Base-by-base conservation (phyloP, 2,113 vertebrate genomes). In the Carlito syrichta region DNA sequence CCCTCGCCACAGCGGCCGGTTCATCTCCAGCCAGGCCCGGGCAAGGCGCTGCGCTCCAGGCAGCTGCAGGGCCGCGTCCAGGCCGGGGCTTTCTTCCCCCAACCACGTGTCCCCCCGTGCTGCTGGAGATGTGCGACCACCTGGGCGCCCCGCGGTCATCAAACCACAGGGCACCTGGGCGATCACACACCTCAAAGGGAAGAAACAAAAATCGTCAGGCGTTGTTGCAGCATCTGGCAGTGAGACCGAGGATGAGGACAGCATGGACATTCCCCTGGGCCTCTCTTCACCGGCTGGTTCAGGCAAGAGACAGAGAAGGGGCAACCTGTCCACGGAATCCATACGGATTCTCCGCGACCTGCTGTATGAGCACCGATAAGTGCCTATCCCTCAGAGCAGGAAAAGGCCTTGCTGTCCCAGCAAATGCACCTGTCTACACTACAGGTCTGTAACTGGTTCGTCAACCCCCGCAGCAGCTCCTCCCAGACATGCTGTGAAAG, bases 331-430 rank as follows among this genome's bases (percentile, higher is more conserved):
- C 88, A 99, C 99, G 97, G 99, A 99, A 91, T 99, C 99, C 0
- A 99, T 99, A 76, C 99, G 99, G 98, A 99, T 99, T 98, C 99
- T 99, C 93, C 99, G 99, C 30, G 99, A 99, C 97, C 99, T 99
- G 99, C 98, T 99, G 27, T 99, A 99, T 43, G 99, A 99, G 94
- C 99, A 99, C 96, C 99, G 99, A 23, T 99, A 99, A 99, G 99
- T 20, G 99, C 99, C 9, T 99, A 99, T 89, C 99, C 99, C 62
- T 99, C 99, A 0, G 99, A 99, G 86, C 99, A 99, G 98, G 99
- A 99, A 97, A 99, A 99, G 92, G 99, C 99, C 3, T 98, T 99
- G 45, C 98, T 99, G 71, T 99, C 99, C 74, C 99, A 99, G 90
- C 99, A 99, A 96, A 99, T 99, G 50, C 99, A 99, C 98, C 99